Evolutionary conservation across 2,888 invertebrate species (phyloP).

Genomic region (Drosophila niveifrons): DNA sequence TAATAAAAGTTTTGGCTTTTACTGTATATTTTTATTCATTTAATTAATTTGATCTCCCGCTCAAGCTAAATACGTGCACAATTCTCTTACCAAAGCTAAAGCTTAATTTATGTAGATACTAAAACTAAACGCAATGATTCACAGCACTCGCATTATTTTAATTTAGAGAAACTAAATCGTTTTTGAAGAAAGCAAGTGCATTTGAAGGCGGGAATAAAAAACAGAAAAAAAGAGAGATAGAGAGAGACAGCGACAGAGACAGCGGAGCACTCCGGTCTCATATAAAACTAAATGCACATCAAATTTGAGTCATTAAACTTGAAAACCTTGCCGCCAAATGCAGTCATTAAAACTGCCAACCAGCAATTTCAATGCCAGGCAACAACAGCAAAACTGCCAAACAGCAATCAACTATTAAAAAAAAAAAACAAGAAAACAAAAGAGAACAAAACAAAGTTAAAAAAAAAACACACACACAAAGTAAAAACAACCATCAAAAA

Average conservation of each 20-base stretch:
- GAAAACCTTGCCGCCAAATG: constrained; percentile 70
- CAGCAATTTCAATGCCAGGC: constrained; percentile 56
- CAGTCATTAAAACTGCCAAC: constrained; percentile 62
- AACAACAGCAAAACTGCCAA: constrained; percentile 50
- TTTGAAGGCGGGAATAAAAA: neutral
- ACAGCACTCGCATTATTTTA: neutral
- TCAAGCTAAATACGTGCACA: neutral
- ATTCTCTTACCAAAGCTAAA: neutral
- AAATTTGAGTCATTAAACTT: constrained; percentile 75
- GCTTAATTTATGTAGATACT: neutral
- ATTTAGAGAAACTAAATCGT: neutral
- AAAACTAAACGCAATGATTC: neutral
- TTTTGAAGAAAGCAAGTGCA: neutral
- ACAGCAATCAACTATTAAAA: constrained; percentile 73
- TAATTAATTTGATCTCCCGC: neutral
- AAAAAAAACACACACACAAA: neutral
- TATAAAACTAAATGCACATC: constrained; percentile 68
- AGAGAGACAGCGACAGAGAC: constrained; percentile 7
- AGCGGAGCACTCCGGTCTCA: constrained; percentile 15
- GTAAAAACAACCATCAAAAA: constrained; percentile 55
- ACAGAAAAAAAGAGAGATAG: neutral
- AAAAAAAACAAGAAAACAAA: constrained; percentile 33
- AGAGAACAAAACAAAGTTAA: constrained; percentile 15
- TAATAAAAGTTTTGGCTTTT: neutral
- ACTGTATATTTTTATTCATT: neutral